Evolutionary conservation across 2,113 vertebrate species (phyloP).

Genomic region (Elanoides forficatus): DNA sequence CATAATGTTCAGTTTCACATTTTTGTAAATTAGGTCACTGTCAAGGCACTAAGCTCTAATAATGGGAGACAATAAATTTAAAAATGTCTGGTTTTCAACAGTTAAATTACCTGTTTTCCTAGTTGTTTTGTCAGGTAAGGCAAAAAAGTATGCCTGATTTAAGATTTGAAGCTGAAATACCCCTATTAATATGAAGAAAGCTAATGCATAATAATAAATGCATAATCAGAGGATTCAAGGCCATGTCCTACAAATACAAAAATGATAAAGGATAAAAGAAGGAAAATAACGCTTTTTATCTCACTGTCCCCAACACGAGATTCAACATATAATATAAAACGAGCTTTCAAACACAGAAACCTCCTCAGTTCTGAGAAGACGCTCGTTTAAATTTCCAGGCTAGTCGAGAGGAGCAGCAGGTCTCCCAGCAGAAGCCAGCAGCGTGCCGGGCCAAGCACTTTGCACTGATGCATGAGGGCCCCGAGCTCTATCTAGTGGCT

Average conservation of each 20-base stretch:
- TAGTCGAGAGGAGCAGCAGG: background rate
- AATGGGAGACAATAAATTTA: background rate
- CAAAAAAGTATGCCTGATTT: background rate
- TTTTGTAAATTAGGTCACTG: background rate
- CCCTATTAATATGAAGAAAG: background rate
- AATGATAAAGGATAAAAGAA: background rate
- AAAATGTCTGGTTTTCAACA: background rate
- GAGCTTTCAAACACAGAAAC: background rate
- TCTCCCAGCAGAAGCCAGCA: background rate
- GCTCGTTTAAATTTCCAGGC: background rate
- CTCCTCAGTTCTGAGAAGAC: accelerated
- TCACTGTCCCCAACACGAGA: background rate
- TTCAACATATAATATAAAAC: background rate
- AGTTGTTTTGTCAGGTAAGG: background rate
- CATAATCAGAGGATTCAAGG: background rate
- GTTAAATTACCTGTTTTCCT: background rate
- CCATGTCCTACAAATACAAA: background rate
- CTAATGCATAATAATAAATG: background rate
- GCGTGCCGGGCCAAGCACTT: accelerated
- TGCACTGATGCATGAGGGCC: background rate
- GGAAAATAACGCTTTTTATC: background rate
- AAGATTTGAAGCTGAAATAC: background rate
- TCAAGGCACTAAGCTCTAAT: background rate
- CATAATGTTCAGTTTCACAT: background rate
- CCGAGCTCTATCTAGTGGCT: slow-evolving; percentile 55